Evolutionary conservation across 2,113 vertebrate species (phyloP).

Genomic region (Alexandromys fortis): DNA sequence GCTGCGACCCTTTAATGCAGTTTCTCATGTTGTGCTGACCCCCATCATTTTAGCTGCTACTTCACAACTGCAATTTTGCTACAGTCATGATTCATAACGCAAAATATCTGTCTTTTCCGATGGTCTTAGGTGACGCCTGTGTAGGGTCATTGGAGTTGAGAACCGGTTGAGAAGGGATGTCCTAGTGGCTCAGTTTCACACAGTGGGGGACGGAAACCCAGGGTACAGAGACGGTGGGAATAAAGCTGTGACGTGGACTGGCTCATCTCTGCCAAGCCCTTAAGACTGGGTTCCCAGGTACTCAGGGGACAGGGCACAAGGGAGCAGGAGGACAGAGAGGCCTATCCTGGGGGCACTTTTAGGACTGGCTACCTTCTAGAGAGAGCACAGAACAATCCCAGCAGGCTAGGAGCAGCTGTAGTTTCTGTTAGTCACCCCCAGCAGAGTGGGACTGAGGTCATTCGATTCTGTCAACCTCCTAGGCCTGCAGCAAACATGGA

Average conservation of each 20-base stretch:
- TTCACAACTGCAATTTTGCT: background rate
- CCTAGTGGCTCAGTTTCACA: background rate
- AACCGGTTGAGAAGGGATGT: background rate
- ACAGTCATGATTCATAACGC: background rate
- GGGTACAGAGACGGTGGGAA: background rate
- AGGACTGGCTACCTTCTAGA: background rate
- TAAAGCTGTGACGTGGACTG: background rate
- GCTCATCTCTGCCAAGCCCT: background rate
- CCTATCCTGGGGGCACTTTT: background rate
- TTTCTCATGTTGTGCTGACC: background rate
- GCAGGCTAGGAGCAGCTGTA: background rate
- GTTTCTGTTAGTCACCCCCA: background rate
- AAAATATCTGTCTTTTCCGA: background rate
- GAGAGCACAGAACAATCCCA: background rate
- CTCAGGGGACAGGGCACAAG: background rate
- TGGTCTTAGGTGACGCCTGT: background rate
- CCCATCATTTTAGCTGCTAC: background rate
- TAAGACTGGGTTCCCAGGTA: background rate
- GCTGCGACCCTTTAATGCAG: background rate
- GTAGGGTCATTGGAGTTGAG: background rate
- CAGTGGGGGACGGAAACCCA: background rate
- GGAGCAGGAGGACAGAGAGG: background rate
- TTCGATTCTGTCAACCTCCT: background rate
- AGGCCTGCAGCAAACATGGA: background rate
- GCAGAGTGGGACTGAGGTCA: background rate